Conservation (phyloP, 1,140 invertebrate genomes). For the Rhopalosiphum maidis region DNA sequence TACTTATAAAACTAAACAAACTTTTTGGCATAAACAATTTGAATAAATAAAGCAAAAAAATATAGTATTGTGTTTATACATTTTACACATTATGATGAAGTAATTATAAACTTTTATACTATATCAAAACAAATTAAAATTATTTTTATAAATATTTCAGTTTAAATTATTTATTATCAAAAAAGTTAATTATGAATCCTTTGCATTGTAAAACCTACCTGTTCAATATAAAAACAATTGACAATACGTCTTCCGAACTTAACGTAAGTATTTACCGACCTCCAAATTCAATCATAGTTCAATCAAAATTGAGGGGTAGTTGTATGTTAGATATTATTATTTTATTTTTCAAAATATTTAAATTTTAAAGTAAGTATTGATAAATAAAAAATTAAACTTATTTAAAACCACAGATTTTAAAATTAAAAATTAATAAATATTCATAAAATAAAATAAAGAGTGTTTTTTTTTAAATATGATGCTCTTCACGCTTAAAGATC, state of each 20-base stretch:
- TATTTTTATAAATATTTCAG: neutral
- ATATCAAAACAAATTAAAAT: neutral
- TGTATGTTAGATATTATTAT: neutral
- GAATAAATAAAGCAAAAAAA: neutral
- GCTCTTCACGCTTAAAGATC: neutral
- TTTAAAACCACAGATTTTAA: neutral
- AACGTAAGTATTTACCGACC: neutral
- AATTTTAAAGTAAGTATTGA: no score
- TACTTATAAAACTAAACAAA: neutral
- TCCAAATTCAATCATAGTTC: neutral
- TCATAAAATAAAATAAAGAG: no score
- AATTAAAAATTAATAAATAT: no score
- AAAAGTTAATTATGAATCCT: neutral
- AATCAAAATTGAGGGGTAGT: neutral
- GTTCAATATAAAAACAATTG: neutral
- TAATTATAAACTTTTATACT: conserved; percentile 22
- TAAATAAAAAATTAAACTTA: no score
- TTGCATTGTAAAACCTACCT: neutral
- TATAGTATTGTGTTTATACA: neutral
- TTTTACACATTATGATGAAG: neutral
- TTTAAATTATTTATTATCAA: neutral
- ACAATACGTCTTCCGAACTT: neutral
- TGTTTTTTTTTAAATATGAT: neutral
- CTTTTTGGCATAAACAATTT: neutral
- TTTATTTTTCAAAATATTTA: no score